Base-by-base conservation (phyloP, 2,888 invertebrate genomes). In the Micoletzkya japonica region DNA sequence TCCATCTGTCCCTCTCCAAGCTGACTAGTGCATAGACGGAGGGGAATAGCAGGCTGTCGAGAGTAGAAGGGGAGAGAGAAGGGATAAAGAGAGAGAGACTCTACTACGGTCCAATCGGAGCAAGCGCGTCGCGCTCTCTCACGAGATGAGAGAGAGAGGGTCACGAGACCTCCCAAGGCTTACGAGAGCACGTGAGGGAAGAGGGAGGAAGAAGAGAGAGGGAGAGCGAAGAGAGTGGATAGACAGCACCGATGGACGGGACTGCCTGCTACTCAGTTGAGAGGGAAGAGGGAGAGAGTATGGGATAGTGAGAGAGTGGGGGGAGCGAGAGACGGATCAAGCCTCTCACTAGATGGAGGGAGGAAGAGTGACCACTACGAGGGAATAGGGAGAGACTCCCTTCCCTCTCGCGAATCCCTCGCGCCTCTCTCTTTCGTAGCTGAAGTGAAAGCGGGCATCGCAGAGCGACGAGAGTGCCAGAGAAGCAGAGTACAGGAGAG, bases 241-340 rank as follows among this genome's bases (percentile, higher is more conserved):
- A 58, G 37, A 37, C 59, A n/a, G 20, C 59, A 59, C 39, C 59
- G 59, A 59, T 59, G 37, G 59, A 59, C 39, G 59, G n/a, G n/a
- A n/a, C n/a, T n/a, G n/a, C n/a, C n/a, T n/a, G n/a, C n/a, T n/a
- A n/a, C n/a, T n/a, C n/a, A n/a, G n/a, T n/a, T n/a, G n/a, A n/a
- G 37, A 14, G 59, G 26, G 34, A 17, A 34, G 57, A 36, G 32
- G 57, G 26, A 56, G 32, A 32, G 56, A 36, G 36, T 24, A 37
- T 17, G 39, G 37, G 58, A 36, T 34, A 36, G 58, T 17, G n/a
- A n/a, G n/a, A n/a, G n/a, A n/a, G n/a, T n/a, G n/a, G n/a, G n/a
- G n/a, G n/a, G n/a, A n/a, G n/a, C n/a, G n/a, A n/a, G n/a, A n/a
- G n/a, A n/a, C n/a, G n/a, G n/a, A n/a, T n/a, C n/a, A n/a, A n/a